Base-by-base conservation (phyloP, 1,140 invertebrate genomes). In the Plodia interpunctella region DNA sequence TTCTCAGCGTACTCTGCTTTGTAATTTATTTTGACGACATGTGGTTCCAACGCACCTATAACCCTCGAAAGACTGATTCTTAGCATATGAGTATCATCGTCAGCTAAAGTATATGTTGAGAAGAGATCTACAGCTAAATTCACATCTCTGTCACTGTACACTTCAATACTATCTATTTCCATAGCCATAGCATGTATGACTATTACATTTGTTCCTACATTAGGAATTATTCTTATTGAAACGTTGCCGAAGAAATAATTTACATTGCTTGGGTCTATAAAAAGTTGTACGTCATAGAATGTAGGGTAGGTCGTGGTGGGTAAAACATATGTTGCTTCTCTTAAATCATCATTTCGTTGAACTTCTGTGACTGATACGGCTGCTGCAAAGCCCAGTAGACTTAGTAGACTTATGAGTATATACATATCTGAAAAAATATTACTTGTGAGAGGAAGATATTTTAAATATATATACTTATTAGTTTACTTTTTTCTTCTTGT, bases 231-330 rank as follows among this genome's bases (percentile, higher is more conserved):
- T 55, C 88, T 80, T 49, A 95, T 94, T 15, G 77, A 85, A 0
- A 94, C 93, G 28, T 82, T 83, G 20, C 94, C 94, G 44, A 63
- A 80, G 77, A 94, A 95, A 19, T 70, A 82, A 2, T 80, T 79
- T 0, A 82, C 88, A 28, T 85, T 76, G 56, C 90, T 85, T 11
- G 94, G 90, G 62, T 94, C 89, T 0, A 93, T 91, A 72, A 90
- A 90, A 0, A 95, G 89, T 21, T 88, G 89, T 10, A 95, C 83
- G 35, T 94, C 91, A 74, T 95, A 95, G 70, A 92, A 91, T 13
- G 91, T 72, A 0, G 94, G 94, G 15, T 81, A 67, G 0, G 92
- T 90, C 32, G 90, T 72, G 2, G 68, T 78, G 0, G 94, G 92
- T 5, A 96, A 88, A 0, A 93, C 90, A 61, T 93, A 90, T 28